Evolutionary conservation across 2,113 vertebrate species (phyloP).

Genomic region (Orthonyx spaldingii): DNA sequence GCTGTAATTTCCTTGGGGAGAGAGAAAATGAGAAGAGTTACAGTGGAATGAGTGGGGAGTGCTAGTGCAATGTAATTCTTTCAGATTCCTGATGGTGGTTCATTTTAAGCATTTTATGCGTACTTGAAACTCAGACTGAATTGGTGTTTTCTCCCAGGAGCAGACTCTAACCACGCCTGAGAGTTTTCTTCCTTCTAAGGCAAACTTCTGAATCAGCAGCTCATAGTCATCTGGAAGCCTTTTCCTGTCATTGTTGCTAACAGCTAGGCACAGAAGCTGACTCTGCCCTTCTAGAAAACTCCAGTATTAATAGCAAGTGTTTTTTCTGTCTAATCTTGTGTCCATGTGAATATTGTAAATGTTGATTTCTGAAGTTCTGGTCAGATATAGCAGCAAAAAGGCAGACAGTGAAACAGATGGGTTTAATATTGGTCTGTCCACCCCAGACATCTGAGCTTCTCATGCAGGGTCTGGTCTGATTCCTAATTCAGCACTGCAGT

Average conservation of each 20-base stretch:
- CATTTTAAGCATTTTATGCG: conserved; percentile 15
- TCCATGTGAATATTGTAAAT: background rate
- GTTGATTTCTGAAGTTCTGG: background rate
- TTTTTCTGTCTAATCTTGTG: background rate
- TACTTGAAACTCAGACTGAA: conserved; percentile 52
- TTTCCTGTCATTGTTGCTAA: conserved; percentile 41
- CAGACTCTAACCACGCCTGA: conserved; percentile 37
- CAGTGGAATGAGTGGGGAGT: conserved; percentile 29
- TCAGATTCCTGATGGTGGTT: conserved; percentile 2
- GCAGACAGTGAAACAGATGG: background rate
- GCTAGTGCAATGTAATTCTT: background rate
- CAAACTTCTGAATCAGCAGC: conserved; percentile 73
- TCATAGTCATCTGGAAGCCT: conserved; percentile 48
- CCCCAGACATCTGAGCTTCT: background rate
- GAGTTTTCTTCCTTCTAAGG: conserved; percentile 77
- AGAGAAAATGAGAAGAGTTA: conserved; percentile 1
- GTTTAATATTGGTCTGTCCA: conserved; percentile 4
- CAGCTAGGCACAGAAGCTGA: conserved; percentile 20
- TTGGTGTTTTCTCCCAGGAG: conserved; percentile 14
- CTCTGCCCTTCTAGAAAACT: background rate
- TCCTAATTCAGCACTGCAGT: background rate
- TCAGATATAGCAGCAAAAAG: conserved; percentile 1
- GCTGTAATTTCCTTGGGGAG: conserved; percentile 34
- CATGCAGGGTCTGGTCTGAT: background rate
- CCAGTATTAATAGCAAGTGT: background rate